phyloP scores from a whole-genome alignment of 2,797 vertebrate genomes.

The Limnodromus scolopaceus region DNA sequence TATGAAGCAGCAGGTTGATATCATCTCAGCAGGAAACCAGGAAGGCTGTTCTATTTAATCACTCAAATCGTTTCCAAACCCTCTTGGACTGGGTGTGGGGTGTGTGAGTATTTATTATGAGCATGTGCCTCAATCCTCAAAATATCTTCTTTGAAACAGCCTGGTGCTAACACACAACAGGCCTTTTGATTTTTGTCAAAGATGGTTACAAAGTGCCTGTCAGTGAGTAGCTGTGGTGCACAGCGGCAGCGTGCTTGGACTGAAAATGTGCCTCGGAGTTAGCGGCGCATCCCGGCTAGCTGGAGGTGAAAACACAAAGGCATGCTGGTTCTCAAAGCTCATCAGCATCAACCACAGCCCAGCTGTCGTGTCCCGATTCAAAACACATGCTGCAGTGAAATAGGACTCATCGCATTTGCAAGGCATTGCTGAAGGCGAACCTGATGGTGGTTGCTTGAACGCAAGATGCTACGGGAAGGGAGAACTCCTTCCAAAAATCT shows the following conservation, averaged over 20 bases:
- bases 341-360: neutral
- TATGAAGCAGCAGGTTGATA: constrained; percentile 28
- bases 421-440: neutral
- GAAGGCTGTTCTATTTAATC: constrained; percentile 46
- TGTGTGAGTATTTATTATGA: neutral
- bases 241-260: neutral
- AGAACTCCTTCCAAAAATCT: neutral
- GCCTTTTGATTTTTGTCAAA: neutral
- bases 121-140: neutral
- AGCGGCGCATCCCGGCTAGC: rapidly evolving
- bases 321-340: neutral
- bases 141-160: constrained; percentile 18
- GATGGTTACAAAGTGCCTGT: neutral
- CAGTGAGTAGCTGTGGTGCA: neutral
- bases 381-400: neutral
- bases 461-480: neutral
- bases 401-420: rapidly evolving
- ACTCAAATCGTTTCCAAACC: constrained; percentile 49
- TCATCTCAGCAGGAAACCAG: constrained; percentile 71
- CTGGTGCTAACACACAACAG: constrained; percentile 5
- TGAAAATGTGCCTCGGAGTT: neutral
- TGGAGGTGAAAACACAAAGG: neutral
- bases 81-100: neutral
- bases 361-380: neutral
- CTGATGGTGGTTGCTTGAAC: neutral